phyloP scores from a whole-genome alignment of 2,113 vertebrate species.

The Sarotherodon lohbergeri region DNA sequence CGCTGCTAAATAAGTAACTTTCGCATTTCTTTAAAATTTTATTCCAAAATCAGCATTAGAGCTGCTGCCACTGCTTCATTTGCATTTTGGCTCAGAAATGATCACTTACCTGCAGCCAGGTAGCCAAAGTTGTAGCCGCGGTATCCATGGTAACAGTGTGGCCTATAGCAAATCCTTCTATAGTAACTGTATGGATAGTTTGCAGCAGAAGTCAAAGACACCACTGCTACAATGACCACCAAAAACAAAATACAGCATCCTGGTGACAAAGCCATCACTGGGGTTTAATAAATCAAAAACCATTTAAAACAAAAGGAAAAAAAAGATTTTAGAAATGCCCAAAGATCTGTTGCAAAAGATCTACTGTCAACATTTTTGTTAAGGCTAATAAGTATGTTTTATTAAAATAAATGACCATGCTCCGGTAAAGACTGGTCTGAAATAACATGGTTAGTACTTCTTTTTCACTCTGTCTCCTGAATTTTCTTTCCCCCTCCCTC shows the following conservation, averaged over 20 bases:
- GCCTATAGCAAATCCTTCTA: constrained; percentile 80
- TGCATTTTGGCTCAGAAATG: neutral
- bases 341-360: neutral
- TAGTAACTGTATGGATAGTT: constrained; percentile 70
- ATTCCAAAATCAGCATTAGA: neutral
- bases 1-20: neutral
- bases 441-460: constrained; percentile 3
- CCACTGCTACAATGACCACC: constrained; percentile 50
- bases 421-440: neutral
- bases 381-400: neutral
- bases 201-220: constrained; percentile 37
- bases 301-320: neutral
- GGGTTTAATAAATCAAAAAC: neutral
- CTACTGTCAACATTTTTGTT: neutral
- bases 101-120: constrained; percentile 72
- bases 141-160: constrained; percentile 72
- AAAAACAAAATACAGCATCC: constrained; percentile 50
- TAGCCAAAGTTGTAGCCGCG: constrained; percentile 46
- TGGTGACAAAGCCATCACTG: constrained; percentile 35
- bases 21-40: neutral
- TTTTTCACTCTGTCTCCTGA: constrained; percentile 19
- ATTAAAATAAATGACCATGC: neutral
- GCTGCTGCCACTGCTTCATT: neutral
- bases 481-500: constrained; percentile 8
- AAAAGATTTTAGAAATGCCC: neutral